phyloP scores from a whole-genome alignment of 2,113 vertebrate genomes.

The Dunckerocampus dactyliophorus region DNA sequence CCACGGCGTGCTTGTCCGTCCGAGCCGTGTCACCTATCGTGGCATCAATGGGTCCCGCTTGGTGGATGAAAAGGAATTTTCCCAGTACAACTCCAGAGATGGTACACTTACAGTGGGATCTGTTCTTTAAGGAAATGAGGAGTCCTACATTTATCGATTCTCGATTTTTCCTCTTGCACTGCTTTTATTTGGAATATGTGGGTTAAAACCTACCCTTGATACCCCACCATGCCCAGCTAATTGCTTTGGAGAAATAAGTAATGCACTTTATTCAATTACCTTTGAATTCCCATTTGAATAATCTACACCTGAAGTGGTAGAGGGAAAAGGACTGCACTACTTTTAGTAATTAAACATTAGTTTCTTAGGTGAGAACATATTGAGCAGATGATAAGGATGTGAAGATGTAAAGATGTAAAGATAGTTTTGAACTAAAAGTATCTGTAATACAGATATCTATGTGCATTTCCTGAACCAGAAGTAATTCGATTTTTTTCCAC shows the following conservation, averaged over 20 bases:
- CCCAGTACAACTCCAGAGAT: not conserved
- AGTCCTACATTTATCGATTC: not conserved
- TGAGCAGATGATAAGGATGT: slow-evolving; percentile 2
- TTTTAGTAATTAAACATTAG: slow-evolving; percentile 33
- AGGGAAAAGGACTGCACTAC: slow-evolving; percentile 43
- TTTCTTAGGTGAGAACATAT: slow-evolving; percentile 18
- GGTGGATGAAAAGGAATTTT: slow-evolving; percentile 72
- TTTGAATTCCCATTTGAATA: slow-evolving; percentile 17
- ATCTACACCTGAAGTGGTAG: not conserved
- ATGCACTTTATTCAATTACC: slow-evolving; percentile 56
- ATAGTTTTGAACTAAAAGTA: slow-evolving; percentile 29
- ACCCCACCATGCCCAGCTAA: not conserved
- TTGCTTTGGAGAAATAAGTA: slow-evolving; percentile 1
- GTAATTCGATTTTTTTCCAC: not conserved
- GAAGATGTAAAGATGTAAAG: slow-evolving; percentile 5
- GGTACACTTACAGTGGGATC: not conserved
- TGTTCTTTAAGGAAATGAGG: not conserved
- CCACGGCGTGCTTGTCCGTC: slow-evolving; percentile 86
- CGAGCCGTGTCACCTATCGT: slow-evolving; percentile 87
- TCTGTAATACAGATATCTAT: slow-evolving; percentile 33
- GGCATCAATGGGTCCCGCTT: slow-evolving; percentile 88
- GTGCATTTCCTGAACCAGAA: slow-evolving; percentile 24
- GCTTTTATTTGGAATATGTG: not conserved
- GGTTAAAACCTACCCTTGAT: not conserved
- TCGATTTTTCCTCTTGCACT: slow-evolving; percentile 8